A percentile compares a stretch with the other conserved stretches of the same genome.
phyloP scores from a whole-genome alignment of 2,888 invertebrate genomes.

The Caenorhabditis sp. region DNA sequence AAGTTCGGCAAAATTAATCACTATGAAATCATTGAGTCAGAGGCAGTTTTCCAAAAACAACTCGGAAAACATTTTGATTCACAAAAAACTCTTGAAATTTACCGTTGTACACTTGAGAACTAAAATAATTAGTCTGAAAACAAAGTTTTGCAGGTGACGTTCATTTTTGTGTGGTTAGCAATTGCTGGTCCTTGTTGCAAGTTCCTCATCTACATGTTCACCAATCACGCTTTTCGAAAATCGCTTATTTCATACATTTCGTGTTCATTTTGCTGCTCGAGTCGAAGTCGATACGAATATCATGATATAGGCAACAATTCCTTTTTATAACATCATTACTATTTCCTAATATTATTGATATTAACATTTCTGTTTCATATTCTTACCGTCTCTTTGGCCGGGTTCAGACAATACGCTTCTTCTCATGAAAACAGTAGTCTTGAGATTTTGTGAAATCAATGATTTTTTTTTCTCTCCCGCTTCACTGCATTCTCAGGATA shows the following conservation, averaged over 20 bases:
- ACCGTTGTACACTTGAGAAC: too few species aligned
- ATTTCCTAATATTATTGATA: too few species aligned
- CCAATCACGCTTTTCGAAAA: constrained; percentile 85
- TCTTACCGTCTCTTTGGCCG: not conserved
- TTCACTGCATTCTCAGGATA: not conserved
- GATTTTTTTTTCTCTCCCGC: not conserved
- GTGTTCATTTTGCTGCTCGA: constrained; percentile 41
- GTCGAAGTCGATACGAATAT: constrained; percentile 47
- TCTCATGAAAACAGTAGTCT: not conserved
- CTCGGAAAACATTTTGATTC: not conserved
- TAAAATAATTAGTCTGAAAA: too few species aligned
- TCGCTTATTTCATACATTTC: constrained; percentile 33
- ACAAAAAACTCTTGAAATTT: not conserved
- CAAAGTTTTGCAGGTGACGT: constrained; percentile 43
- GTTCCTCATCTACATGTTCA: constrained; percentile 84
- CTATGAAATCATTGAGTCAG: too few species aligned
- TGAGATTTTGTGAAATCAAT: not conserved
- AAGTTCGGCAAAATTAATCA: too few species aligned
- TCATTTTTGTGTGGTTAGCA: constrained; percentile 85
- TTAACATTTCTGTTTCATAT: not conserved
- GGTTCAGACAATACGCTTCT: not conserved
- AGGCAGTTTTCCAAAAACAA: not conserved
- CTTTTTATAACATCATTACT: not conserved
- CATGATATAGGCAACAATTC: constrained; percentile 52
- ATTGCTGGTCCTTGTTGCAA: constrained; percentile 95